These are phyloP conservation scores for Varanus komodoensis DNA, from an alignment of 2,113 vertebrate genomes.

Conservation along the genomic window DNA sequence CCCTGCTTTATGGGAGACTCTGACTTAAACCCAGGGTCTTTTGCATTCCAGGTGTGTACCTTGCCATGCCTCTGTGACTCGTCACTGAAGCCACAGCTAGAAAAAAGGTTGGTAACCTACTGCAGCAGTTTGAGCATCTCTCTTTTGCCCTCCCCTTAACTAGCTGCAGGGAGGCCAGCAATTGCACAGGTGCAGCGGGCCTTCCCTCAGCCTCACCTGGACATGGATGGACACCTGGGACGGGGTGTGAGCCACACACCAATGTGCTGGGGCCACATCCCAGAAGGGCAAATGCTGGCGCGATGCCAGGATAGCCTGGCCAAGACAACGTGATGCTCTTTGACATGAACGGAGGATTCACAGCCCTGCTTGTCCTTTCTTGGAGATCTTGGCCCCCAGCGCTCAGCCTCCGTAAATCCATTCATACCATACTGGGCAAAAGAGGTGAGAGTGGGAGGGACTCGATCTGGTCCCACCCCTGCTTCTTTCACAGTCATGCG, in stretches of 20 bases:
- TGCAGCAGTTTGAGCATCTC: neutral
- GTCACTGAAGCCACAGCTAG: too few species aligned
- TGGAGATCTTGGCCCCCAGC: neutral
- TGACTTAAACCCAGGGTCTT: neutral
- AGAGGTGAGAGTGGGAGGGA: neutral
- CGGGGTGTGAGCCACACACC: neutral
- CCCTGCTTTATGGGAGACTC: too few species aligned
- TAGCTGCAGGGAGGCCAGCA: neutral
- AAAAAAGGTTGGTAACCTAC: neutral
- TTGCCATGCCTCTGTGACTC: neutral
- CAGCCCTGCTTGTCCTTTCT: neutral
- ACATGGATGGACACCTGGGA: neutral
- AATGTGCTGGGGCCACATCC: neutral
- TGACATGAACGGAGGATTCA: neutral
- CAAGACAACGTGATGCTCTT: too few species aligned
- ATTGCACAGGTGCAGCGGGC: neutral
- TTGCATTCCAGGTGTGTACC: neutral
- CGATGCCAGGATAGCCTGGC: neutral
- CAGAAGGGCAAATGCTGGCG: neutral
- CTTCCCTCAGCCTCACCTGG: neutral
- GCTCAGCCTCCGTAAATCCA: neutral
- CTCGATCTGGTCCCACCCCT: neutral
- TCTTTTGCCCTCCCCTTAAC: neutral
- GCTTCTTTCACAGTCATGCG: neutral
- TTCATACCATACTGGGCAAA: constrained; percentile 20